Conservation (phyloP, 2,888 invertebrate species). For the Lydus trimaculatus region DNA sequence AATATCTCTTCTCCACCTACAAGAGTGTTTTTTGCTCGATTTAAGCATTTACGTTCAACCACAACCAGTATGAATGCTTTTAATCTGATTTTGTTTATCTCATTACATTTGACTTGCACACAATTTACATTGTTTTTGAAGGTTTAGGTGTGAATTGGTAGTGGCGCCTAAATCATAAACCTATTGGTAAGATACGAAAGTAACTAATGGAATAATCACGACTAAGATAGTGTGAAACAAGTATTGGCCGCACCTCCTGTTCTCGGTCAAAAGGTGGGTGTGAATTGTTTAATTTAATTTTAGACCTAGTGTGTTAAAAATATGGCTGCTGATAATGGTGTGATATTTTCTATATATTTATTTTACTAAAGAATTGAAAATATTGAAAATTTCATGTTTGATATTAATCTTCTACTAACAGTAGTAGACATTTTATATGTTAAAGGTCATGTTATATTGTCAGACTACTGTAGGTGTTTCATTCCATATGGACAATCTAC, state of each 20-base stretch:
- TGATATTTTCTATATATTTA: not conserved
- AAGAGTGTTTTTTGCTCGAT: no score
- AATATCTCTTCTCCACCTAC: not conserved
- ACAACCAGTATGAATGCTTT: not conserved
- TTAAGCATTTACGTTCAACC: not conserved
- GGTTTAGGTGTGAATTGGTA: not conserved
- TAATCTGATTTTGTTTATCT: not conserved
- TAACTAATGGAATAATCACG: not conserved
- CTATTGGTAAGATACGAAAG: not conserved
- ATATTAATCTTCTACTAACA: not conserved
- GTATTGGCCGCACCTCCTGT: conserved; percentile 24
- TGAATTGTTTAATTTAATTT: conserved; percentile 32
- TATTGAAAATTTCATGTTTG: not conserved
- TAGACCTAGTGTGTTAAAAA: conserved; percentile 25
- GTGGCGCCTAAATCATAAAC: conserved; percentile 4
- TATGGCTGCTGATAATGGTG: conserved; percentile 13
- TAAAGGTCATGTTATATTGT: not conserved
- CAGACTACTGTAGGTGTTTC: no score
- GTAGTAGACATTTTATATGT: not conserved
- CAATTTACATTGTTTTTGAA: not conserved
- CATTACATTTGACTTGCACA: no score
- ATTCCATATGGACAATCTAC: no score
- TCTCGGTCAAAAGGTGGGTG: conserved; percentile 25
- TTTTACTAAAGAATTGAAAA: not conserved
- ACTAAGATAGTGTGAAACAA: not conserved